Conservation (phyloP, 2,113 vertebrate genomes). For the Cairina moschata region DNA sequence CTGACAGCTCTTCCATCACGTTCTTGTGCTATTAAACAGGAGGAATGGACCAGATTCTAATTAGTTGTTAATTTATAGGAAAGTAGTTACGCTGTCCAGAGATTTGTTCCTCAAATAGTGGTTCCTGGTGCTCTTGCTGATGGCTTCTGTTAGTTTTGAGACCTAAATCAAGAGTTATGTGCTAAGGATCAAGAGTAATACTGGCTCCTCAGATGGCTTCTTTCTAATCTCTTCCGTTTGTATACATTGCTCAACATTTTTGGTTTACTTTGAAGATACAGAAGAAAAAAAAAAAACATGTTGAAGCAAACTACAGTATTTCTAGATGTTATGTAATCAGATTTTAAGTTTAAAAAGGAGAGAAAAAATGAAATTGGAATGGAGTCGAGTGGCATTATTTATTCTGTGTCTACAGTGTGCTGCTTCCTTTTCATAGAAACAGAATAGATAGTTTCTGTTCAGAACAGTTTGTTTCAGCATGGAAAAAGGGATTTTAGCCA, state of each 20-base stretch:
- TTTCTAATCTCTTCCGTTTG: not conserved
- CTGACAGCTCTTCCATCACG: not conserved
- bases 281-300: not conserved
- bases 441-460: slow-evolving; percentile 43
- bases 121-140: not conserved
- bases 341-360: not conserved
- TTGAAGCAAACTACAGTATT: not conserved
- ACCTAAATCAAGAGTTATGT: not conserved
- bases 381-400: not conserved
- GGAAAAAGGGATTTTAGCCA: slow-evolving; percentile 48
- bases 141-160: not conserved
- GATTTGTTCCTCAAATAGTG: not conserved
- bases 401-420: slow-evolving; percentile 3
- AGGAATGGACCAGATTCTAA: not conserved
- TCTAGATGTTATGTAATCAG: not conserved
- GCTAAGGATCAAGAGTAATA: not conserved
- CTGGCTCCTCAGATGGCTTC: not conserved
- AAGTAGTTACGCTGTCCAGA: not conserved
- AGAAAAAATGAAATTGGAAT: not conserved
- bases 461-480: slow-evolving; percentile 56
- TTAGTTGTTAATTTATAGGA: not conserved
- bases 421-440: slow-evolving; percentile 32
- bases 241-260: not conserved
- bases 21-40: not conserved
- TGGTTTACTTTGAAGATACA: not conserved